Conservation (phyloP, 2,113 vertebrate genomes). For the Numida meleagris region DNA sequence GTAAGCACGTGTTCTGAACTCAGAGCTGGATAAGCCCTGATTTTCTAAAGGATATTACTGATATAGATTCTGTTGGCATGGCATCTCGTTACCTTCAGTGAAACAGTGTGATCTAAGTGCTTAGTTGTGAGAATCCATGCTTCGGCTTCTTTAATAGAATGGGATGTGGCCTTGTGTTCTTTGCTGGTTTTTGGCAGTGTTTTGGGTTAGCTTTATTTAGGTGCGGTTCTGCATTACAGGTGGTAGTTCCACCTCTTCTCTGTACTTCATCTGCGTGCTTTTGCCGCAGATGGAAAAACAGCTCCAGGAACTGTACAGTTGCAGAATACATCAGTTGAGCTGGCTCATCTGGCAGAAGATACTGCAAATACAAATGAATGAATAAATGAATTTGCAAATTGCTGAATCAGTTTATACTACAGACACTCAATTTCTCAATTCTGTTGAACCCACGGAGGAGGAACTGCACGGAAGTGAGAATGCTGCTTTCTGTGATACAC, state of each 20-base stretch:
- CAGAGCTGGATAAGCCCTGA: neutral
- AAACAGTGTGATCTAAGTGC: fast-evolving
- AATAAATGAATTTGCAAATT: neutral
- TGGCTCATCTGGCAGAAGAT: neutral
- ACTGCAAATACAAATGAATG: neutral
- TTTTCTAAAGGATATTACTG: neutral
- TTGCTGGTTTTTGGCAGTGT: neutral
- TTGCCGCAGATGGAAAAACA: neutral
- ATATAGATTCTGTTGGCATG: neutral
- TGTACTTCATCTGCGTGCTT: neutral
- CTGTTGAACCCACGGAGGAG: neutral
- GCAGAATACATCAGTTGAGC: neutral
- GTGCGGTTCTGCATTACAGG: fast-evolving
- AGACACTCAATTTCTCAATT: neutral
- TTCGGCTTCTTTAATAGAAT: neutral
- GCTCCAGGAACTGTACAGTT: neutral
- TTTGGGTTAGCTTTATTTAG: neutral
- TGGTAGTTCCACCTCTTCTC: neutral
- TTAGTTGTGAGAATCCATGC: neutral
- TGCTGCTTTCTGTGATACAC: neutral
- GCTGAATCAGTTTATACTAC: neutral
- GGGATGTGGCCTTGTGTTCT: neutral
- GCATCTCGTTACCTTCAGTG: neutral
- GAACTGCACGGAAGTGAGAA: neutral
- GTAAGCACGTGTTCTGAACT: slow-evolving; percentile 62